Percentiles rank a stretch among this genome's conserved stretches.
Evolutionary conservation across 2,113 vertebrate genomes (phyloP).

Genomic region (Thryonomys swinderianus): DNA sequence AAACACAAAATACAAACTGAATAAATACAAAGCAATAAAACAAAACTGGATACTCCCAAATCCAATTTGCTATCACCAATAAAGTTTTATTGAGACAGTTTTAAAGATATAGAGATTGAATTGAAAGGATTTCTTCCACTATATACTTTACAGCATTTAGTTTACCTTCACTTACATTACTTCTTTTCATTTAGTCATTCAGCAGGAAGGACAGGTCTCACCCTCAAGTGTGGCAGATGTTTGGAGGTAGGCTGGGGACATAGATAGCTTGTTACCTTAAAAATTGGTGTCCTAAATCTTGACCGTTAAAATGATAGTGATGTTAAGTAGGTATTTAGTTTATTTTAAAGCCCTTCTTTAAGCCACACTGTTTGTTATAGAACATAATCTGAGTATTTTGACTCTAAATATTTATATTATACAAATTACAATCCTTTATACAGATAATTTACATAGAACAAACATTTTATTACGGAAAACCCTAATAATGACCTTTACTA

Average conservation of each 20-base stretch:
- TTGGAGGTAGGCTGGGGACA: background rate
- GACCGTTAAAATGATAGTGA: constrained; percentile 18
- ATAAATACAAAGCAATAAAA: constrained; percentile 14
- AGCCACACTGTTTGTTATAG: background rate
- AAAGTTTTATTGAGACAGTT: background rate
- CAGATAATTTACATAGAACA: background rate
- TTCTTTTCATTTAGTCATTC: background rate
- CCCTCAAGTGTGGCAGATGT: background rate
- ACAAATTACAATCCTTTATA: background rate
- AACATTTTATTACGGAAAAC: background rate
- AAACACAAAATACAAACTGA: background rate
- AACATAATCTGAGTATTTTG: background rate
- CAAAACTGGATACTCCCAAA: background rate
- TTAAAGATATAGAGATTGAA: background rate
- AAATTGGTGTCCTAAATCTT: background rate
- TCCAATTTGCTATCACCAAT: background rate
- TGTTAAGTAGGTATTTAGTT: background rate
- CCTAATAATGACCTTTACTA: background rate
- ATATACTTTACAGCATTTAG: background rate
- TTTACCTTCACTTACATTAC: background rate
- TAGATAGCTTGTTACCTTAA: background rate
- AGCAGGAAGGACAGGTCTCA: background rate
- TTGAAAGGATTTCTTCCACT: background rate
- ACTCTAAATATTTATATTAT: background rate
- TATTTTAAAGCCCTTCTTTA: background rate